phyloP scores from a whole-genome alignment of 2,797 vertebrate genomes.

The Adrianichthys oophorus region DNA sequence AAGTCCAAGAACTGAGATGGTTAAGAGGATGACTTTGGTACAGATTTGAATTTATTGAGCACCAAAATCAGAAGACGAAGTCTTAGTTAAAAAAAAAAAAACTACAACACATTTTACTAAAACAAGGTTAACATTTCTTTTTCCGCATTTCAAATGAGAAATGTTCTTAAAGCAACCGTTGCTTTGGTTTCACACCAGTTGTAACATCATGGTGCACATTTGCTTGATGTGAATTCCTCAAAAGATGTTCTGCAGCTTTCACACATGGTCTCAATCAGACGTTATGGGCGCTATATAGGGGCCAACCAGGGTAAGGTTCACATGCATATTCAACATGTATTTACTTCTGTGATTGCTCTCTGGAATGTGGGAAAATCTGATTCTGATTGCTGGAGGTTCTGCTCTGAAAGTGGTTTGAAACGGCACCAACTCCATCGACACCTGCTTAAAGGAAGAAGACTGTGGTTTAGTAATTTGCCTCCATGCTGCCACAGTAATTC shows the following conservation, averaged over 20 bases:
- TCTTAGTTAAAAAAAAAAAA: too few relatives aligned
- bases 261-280: neutral
- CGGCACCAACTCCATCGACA: neutral
- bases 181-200: neutral
- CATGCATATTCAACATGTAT: neutral
- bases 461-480: neutral
- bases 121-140: too few relatives aligned
- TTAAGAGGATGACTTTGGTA: neutral
- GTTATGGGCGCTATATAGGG: neutral
- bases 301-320: neutral
- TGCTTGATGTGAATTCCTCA: neutral
- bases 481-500: neutral
- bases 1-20: constrained; percentile 2
- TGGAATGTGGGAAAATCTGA: neutral
- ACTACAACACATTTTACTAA: too few relatives aligned
- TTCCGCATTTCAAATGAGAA: neutral
- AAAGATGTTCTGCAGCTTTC: neutral
- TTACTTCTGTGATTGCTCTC: neutral
- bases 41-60: neutral
- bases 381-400: neutral
- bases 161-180: too few relatives aligned
- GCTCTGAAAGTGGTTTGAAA: neutral
- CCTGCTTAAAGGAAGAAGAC: neutral
- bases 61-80: neutral
- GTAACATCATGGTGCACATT: neutral